phyloP scores from a whole-genome alignment of 1,140 invertebrate genomes.

The Aphis gossypii region DNA sequence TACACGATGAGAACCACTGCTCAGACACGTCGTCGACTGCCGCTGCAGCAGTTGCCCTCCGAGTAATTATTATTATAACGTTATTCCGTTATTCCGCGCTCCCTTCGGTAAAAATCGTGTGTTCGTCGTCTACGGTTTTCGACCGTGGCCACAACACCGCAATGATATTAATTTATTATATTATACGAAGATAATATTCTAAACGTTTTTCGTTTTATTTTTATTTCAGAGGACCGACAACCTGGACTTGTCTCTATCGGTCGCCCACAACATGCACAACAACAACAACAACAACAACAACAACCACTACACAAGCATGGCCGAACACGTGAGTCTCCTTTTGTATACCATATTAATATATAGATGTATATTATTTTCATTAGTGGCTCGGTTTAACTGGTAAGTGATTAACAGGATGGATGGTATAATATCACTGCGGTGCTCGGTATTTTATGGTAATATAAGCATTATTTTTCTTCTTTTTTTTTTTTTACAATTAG shows the following conservation, averaged over 20 bases:
- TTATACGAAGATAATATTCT: background rate
- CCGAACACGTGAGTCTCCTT: conserved; percentile 40
- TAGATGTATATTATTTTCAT: background rate
- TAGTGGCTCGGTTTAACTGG: background rate
- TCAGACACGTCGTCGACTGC: conserved; percentile 1
- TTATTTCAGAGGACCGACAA: conserved; percentile 77
- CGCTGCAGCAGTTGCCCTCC: background rate
- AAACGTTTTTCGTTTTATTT: conserved; percentile 60
- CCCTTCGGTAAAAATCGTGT: conserved; percentile 5
- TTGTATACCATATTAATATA: background rate
- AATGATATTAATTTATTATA: background rate
- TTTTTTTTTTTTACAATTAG: background rate
- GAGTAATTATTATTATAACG: background rate
- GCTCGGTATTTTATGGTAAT: background rate
- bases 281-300: conserved; percentile 75
- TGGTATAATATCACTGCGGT: background rate
- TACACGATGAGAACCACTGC: conserved; percentile 1
- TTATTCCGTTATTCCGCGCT: background rate
- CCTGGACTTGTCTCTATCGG: conserved; percentile 75
- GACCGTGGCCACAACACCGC: no score
- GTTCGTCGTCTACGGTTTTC: background rate
- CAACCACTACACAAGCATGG: conserved; percentile 65
- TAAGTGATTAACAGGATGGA: background rate
- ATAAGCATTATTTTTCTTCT: background rate
- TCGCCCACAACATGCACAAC: conserved; percentile 72